phyloP scores from a whole-genome alignment of 2,797 vertebrate genomes.

The Cynopterus sphinx region DNA sequence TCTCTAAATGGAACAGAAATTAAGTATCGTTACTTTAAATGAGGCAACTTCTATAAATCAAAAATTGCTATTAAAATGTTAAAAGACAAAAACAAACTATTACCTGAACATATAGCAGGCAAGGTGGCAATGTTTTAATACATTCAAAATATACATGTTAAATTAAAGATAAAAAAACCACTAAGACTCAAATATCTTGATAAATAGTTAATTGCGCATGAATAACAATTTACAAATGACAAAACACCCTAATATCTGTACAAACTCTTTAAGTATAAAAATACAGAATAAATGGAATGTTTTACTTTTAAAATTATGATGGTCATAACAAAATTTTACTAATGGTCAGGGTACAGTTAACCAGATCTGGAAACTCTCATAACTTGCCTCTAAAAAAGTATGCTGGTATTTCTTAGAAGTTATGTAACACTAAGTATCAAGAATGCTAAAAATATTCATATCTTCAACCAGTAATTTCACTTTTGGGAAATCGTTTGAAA shows the following conservation, averaged over 20 bases:
- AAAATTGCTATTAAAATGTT: not conserved
- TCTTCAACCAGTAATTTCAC: not conserved
- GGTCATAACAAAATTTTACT: not conserved
- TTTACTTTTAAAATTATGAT: not conserved
- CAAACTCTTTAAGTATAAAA: not conserved
- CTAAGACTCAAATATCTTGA: not conserved
- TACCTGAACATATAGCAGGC: not conserved
- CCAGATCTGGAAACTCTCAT: not conserved
- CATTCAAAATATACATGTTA: not conserved
- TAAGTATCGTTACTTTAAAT: not conserved
- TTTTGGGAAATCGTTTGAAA: not conserved
- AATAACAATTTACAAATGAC: not conserved
- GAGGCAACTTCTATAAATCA: not conserved
- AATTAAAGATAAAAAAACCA: not conserved
- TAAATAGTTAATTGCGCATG: not conserved
- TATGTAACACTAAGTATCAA: not conserved
- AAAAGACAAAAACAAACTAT: not conserved
- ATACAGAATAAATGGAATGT: not conserved
- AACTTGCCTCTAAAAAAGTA: not conserved
- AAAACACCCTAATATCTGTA: not conserved
- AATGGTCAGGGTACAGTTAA: not conserved
- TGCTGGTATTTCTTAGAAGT: not conserved
- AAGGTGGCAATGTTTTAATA: not conserved
- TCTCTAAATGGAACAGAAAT: not conserved
- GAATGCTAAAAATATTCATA: not conserved